These are phyloP conservation scores for Pseudobourletiella spinata DNA, from an alignment of 1,140 invertebrate genomes.

Conservation along the genomic window DNA sequence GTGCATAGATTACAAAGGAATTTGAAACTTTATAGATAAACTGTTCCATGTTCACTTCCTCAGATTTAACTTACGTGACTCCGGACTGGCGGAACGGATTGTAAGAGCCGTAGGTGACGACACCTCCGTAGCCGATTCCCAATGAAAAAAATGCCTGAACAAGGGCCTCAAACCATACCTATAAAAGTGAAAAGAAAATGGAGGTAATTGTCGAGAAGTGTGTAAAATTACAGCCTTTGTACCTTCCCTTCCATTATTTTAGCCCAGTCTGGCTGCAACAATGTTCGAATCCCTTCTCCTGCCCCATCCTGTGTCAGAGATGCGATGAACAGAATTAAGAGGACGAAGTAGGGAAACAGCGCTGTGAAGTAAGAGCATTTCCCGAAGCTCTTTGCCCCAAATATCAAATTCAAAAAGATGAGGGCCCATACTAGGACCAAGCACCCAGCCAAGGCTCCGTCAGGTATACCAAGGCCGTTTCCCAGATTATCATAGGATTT, in stretches of 20 bases:
- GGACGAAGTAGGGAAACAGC: constrained; percentile 46
- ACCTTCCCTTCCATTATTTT: background rate
- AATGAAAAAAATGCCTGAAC: constrained; percentile 79
- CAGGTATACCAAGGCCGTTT: background rate
- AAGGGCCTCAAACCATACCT: background rate
- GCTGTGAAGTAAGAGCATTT: constrained; percentile 40
- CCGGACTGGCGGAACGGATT: constrained; percentile 72
- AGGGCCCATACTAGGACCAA: background rate
- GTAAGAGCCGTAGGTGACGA: constrained; percentile 58
- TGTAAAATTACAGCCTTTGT: background rate
- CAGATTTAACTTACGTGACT: constrained; percentile 42
- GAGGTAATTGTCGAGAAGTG: background rate
- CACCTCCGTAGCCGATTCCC: constrained; percentile 60
- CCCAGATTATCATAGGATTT: too few species aligned
- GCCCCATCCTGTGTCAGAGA: constrained; percentile 44
- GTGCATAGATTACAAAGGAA: background rate
- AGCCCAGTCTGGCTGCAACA: constrained; percentile 59
- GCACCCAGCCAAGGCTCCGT: background rate
- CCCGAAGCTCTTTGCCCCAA: background rate
- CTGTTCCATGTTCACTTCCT: background rate
- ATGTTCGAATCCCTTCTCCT: constrained; percentile 51
- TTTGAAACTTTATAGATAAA: background rate
- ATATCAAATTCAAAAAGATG: background rate
- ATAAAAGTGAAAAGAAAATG: background rate
- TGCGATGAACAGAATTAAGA: constrained; percentile 43